These are phyloP conservation scores for Nephila pilipes DNA, from an alignment of 1,140 invertebrate species.

Conservation along the genomic window DNA sequence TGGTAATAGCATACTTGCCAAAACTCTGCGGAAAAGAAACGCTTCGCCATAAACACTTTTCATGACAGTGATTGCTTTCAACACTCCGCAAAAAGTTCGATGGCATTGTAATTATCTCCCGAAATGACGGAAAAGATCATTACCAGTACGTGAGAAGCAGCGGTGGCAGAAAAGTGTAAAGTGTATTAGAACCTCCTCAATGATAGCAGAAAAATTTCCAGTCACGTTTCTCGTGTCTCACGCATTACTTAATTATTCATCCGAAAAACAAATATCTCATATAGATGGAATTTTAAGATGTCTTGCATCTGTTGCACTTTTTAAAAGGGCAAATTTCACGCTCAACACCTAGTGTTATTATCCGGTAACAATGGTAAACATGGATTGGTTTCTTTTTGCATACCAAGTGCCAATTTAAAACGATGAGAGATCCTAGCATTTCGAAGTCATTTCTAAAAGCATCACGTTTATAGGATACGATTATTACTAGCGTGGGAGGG, in stretches of 20 bases:
- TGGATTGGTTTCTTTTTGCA: conserved; percentile 34
- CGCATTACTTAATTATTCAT: conserved; percentile 3
- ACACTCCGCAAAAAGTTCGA: neutral
- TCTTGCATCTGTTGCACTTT: neutral
- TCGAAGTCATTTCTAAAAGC: conserved; percentile 60
- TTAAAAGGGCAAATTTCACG: neutral
- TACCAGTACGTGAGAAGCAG: neutral
- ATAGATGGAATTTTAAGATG: conserved; percentile 2
- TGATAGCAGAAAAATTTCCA: neutral
- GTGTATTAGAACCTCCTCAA: neutral
- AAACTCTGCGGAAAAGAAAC: neutral
- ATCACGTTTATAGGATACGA: conserved; percentile 69
- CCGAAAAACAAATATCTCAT: conserved; percentile 15
- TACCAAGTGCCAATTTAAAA: conserved; percentile 54
- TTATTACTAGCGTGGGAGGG: conserved; percentile 35
- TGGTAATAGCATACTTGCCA: neutral
- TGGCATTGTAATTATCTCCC: neutral
- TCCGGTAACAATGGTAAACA: neutral
- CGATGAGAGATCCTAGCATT: neutral
- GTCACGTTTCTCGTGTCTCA: neutral
- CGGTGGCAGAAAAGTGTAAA: neutral
- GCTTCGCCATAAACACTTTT: neutral
- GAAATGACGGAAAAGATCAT: neutral
- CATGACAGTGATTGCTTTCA: conserved; percentile 16
- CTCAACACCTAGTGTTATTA: conserved; percentile 16